Percentiles rank a stretch among this genome's conserved stretches.
These are phyloP conservation scores for Euleptes europaea DNA, from an alignment of 2,113 vertebrate genomes.

Conservation along the genomic window DNA sequence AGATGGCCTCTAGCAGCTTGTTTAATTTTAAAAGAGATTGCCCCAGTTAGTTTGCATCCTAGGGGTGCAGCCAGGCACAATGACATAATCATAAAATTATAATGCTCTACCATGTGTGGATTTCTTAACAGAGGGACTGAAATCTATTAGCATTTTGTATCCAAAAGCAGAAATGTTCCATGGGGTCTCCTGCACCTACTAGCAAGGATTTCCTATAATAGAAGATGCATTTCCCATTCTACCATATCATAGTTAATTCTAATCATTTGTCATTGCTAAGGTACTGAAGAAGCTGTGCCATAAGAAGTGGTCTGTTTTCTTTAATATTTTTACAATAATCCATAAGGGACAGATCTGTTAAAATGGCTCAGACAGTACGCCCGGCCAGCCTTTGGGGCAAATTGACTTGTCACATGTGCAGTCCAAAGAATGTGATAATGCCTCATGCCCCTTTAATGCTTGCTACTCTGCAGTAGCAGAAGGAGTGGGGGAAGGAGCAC, in stretches of 20 bases:
- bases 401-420: too few relatives aligned
- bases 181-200: not conserved
- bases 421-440: too few relatives aligned
- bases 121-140: not conserved
- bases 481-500: too few relatives aligned
- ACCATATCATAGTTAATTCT: not conserved
- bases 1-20: not conserved
- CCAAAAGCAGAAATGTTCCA: slow-evolving; percentile 9
- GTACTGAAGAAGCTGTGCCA: not conserved
- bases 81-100: slow-evolving; percentile 16
- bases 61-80: not conserved
- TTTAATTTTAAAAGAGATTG: slow-evolving; percentile 8
- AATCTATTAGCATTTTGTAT: not conserved
- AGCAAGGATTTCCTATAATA: slow-evolving; percentile 35
- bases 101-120: not conserved
- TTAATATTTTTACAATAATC: not conserved
- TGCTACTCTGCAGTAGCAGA: not conserved
- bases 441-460: not conserved
- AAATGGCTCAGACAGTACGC: not conserved
- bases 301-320: not conserved
- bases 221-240: slow-evolving; percentile 9
- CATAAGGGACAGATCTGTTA: not conserved
- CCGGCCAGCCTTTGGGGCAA: too few relatives aligned
- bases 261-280: not conserved
- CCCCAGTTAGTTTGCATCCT: not conserved